Evolutionary conservation across 2,797 vertebrate genomes (phyloP).

Genomic region (Pseudopleuronectes americanus): DNA sequence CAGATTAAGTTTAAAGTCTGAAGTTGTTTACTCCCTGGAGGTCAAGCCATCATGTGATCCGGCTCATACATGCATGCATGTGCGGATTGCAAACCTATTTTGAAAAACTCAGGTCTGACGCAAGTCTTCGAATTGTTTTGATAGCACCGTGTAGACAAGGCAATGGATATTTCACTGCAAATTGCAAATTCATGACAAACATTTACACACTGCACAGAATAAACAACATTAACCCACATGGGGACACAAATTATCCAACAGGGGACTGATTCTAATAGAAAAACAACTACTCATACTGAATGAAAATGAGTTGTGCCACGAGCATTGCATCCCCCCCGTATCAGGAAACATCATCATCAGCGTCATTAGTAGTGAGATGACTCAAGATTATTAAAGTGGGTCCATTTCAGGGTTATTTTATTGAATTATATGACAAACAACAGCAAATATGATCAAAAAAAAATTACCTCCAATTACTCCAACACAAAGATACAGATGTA

Average conservation of each 20-base stretch:
- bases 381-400: neutral
- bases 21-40: slow-evolving; percentile 37
- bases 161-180: too few relatives aligned
- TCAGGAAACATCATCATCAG: slow-evolving; percentile 20
- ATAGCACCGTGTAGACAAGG: neutral
- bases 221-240: too few relatives aligned
- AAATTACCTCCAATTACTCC: slow-evolving; percentile 87
- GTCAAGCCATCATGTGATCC: slow-evolving; percentile 5
- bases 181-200: neutral
- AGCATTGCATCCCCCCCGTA: neutral
- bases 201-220: neutral
- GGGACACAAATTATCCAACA: neutral
- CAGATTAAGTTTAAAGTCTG: slow-evolving; percentile 53
- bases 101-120: neutral
- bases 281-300: neutral
- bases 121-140: neutral
- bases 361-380: neutral
- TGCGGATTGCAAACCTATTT: too few relatives aligned
- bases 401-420: neutral
- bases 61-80: neutral
- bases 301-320: slow-evolving; percentile 5
- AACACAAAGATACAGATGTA: slow-evolving; percentile 87
- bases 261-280: too few relatives aligned
- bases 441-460: neutral
- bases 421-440: neutral